Evolutionary conservation across 2,797 vertebrate genomes (phyloP).

Genomic region (Xerus rutilus): DNA sequence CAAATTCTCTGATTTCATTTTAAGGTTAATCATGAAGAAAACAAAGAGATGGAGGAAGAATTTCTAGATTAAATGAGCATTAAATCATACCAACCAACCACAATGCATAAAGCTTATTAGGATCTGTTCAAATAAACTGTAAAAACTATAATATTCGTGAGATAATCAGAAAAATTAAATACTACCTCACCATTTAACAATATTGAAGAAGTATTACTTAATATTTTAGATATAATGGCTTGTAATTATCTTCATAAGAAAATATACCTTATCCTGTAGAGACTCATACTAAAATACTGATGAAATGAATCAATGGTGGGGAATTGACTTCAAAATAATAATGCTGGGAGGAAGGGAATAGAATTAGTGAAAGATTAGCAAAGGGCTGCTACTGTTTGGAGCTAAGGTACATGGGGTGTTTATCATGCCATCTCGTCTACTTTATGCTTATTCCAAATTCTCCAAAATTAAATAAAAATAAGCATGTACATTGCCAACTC

Average conservation of each 20-base stretch:
- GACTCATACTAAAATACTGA: conserved; percentile 1
- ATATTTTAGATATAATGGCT: conserved; percentile 11
- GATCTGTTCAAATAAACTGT: conserved; percentile 46
- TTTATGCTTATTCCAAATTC: conserved; percentile 24
- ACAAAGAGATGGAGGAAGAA: neutral
- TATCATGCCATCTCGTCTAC: neutral
- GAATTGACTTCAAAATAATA: conserved; percentile 44
- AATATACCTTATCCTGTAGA: conserved; percentile 8
- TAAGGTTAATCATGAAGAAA: neutral
- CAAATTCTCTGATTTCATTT: neutral
- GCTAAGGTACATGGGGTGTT: neutral
- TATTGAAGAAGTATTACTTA: conserved; percentile 35
- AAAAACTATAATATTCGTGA: conserved; percentile 13
- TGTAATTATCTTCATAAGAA: conserved; percentile 55
- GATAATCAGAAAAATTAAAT: conserved; percentile 47
- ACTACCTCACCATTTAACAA: conserved; percentile 20
- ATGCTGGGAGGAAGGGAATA: neutral
- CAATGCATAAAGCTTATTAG: neutral
- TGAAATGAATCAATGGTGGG: neutral
- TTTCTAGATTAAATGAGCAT: conserved; percentile 7
- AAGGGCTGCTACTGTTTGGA: neutral
- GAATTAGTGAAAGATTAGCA: neutral
- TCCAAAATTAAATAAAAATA: neutral
- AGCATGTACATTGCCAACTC: neutral
- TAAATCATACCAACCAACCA: conserved; percentile 46